These are phyloP conservation scores for Myrmecobius fasciatus DNA, from an alignment of 2,113 vertebrate species.

Conservation along the genomic window DNA sequence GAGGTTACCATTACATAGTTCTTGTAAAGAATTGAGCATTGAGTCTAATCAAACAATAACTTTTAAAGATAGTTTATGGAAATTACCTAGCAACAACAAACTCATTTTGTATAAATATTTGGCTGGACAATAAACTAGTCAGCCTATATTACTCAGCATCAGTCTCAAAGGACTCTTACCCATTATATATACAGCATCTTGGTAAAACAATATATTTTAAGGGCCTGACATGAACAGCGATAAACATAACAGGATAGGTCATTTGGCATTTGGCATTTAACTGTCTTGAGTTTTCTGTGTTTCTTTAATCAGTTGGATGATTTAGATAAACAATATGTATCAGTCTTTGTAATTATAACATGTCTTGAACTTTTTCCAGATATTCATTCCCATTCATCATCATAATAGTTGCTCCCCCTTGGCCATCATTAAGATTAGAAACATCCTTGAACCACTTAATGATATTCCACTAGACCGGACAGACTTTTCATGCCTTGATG, in stretches of 20 bases:
- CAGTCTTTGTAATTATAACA: conserved; percentile 77
- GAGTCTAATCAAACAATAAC: conserved; percentile 69
- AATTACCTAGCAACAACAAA: conserved; percentile 68
- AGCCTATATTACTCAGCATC: conserved; percentile 79
- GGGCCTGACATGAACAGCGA: conserved; percentile 73
- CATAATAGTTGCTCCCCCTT: conserved; percentile 75
- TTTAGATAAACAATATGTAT: conserved; percentile 81
- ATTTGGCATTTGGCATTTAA: conserved; percentile 77
- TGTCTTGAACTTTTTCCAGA: conserved; percentile 79
- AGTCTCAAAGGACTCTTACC: conserved; percentile 65
- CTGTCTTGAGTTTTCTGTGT: conserved; percentile 75
- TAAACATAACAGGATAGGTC: conserved; percentile 78
- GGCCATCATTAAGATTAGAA: conserved; percentile 79
- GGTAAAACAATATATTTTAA: conserved; percentile 74
- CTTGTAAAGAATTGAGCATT: conserved; percentile 50
- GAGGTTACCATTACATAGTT: conserved; percentile 40
- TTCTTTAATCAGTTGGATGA: conserved; percentile 81
- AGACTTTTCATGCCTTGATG: conserved; percentile 78
- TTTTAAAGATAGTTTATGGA: conserved; percentile 65
- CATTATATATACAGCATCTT: conserved; percentile 68
- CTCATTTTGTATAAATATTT: conserved; percentile 80
- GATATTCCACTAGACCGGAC: conserved; percentile 77
- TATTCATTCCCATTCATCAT: conserved; percentile 79
- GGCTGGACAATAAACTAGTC: conserved; percentile 78
- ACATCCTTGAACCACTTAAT: conserved; percentile 77